Percentiles rank a stretch among this genome's conserved stretches.
Evolutionary conservation across 2,113 vertebrate genomes (phyloP).

Genomic region (Pica pica): DNA sequence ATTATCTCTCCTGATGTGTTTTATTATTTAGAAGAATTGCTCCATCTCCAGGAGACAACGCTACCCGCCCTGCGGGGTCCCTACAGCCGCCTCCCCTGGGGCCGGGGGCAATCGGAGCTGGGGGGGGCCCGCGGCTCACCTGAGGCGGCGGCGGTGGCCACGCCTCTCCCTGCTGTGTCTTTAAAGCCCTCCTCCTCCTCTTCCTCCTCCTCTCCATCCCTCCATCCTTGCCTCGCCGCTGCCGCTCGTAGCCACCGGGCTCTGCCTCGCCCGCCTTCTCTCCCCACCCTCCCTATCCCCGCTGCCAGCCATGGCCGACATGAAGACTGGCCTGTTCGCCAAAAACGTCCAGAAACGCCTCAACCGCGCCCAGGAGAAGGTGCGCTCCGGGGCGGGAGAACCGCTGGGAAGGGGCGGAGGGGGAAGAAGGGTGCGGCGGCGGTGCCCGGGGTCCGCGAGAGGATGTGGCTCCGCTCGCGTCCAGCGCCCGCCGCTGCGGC

Average conservation of each 20-base stretch:
- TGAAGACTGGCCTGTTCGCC: slow-evolving; percentile 94
- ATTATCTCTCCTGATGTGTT: no score
- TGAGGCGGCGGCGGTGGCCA: neutral
- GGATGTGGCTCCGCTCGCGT: neutral
- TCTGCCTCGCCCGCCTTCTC: neutral
- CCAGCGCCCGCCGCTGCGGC: neutral
- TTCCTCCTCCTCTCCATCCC: neutral
- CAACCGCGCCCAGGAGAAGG: slow-evolving; percentile 95
- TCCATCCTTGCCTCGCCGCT: neutral
- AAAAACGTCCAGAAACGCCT: slow-evolving; percentile 96
- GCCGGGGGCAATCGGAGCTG: no score
- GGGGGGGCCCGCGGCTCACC: neutral
- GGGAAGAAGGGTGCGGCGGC: neutral
- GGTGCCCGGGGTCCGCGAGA: no score
- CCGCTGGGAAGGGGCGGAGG: neutral
- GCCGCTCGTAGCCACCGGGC: neutral
- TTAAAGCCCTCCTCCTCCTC: neutral
- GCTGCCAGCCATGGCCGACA: slow-evolving; percentile 89
- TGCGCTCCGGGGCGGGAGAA: slow-evolving; percentile 8
- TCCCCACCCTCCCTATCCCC: neutral
- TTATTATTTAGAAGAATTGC: neutral
- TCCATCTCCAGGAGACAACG: neutral
- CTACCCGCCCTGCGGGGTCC: no score
- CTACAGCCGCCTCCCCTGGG: neutral
- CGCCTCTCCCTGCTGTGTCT: neutral